Conservation (phyloP, 2,113 vertebrate species). For the Oncorhynchus nerka region DNA sequence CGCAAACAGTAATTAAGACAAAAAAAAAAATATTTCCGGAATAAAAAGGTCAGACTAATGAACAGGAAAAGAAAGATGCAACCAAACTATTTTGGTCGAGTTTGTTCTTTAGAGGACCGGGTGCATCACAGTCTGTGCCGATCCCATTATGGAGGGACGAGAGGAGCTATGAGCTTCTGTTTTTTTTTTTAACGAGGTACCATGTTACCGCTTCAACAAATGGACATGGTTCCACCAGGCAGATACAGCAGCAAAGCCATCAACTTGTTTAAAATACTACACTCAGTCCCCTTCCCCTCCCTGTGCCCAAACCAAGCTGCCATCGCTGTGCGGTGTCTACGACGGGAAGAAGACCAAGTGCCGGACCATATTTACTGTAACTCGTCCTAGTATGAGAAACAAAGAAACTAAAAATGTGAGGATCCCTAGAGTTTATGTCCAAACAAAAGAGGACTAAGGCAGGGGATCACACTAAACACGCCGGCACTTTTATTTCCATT, state of each 20-base stretch:
- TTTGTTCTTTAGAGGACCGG: constrained; percentile 44
- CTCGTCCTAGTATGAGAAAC: not conserved
- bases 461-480: too few species aligned
- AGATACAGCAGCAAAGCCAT: constrained; percentile 58
- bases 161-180: constrained; percentile 49
- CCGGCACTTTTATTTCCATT: too few species aligned
- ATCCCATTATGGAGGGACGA: constrained; percentile 57
- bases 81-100: constrained; percentile 33
- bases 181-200: constrained; percentile 69
- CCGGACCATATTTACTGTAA: not conserved
- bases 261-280: constrained; percentile 68
- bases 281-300: constrained; percentile 52
- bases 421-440: too few species aligned
- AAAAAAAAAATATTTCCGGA: constrained; percentile 40
- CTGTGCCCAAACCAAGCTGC: constrained; percentile 59
- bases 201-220: constrained; percentile 65
- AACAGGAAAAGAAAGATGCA: constrained; percentile 49
- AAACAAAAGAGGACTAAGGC: too few species aligned
- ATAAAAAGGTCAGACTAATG: constrained; percentile 53
- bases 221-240: constrained; percentile 58
- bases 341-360: constrained; percentile 54
- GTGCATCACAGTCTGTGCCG: constrained; percentile 50
- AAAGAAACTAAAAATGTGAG: too few species aligned
- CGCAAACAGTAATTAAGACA: constrained; percentile 40
- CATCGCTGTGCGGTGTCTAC: constrained; percentile 51